Percentiles rank a stretch among this genome's conserved stretches.
Evolutionary conservation across 2,797 vertebrate genomes (phyloP).

Genomic region (Sparidentex hasta): DNA sequence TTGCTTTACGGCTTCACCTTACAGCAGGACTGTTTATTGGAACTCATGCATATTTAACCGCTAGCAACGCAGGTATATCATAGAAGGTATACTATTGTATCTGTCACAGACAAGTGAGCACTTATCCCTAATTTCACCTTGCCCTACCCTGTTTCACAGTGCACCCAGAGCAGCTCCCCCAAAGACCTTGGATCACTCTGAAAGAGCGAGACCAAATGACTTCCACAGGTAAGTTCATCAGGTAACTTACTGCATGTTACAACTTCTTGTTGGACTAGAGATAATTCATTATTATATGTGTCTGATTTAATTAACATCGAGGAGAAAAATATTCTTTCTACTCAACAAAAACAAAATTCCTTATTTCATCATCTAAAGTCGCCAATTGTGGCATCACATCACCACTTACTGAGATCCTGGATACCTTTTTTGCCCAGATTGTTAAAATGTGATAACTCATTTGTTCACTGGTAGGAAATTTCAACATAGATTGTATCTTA

Average conservation of each 20-base stretch:
- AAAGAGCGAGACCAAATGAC: slow-evolving; percentile 96
- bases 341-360: background rate
- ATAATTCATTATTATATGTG: background rate
- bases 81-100: slow-evolving; percentile 15
- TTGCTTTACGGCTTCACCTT: background rate
- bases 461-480: background rate
- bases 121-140: background rate
- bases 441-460: background rate
- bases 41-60: slow-evolving; percentile 30
- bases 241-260: background rate
- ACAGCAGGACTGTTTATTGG: background rate
- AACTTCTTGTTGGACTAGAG: background rate
- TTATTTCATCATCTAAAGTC: background rate
- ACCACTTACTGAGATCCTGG: background rate
- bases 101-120: background rate
- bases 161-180: slow-evolving; percentile 99
- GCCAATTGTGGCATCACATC: background rate
- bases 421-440: background rate
- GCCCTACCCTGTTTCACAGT: slow-evolving; percentile 79
- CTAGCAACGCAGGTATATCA: background rate
- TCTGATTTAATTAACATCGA: background rate
- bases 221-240: slow-evolving; percentile 88
- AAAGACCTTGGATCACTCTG: slow-evolving; percentile 98
- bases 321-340: background rate
- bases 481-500: background rate